Conservation (phyloP, 1,140 invertebrate species). For the Marisa cornuarietis region DNA sequence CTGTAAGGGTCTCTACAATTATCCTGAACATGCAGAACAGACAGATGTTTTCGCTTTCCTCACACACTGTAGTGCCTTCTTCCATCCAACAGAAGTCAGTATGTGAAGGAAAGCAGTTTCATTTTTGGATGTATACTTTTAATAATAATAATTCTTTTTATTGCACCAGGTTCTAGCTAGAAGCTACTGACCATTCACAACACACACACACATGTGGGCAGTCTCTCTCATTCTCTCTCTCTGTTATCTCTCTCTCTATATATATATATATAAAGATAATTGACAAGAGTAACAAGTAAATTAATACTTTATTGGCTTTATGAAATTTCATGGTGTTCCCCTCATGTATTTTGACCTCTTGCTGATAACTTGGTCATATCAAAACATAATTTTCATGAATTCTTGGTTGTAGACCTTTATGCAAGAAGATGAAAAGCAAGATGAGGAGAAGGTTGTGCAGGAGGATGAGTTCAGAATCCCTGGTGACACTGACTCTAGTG, state of each 20-base stretch:
- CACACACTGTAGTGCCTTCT: too few relatives aligned
- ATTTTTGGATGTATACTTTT: not conserved
- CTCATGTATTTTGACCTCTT: not conserved
- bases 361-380: not conserved
- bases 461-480: conserved; percentile 8
- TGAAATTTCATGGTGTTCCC: not conserved
- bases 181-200: not conserved
- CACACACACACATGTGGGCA: not conserved
- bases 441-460: conserved; percentile 18
- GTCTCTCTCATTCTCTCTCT: too few relatives aligned
- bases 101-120: not conserved
- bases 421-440: conserved; percentile 30
- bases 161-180: not conserved
- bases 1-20: too few relatives aligned
- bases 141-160: conserved; percentile 21
- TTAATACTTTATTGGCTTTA: not conserved
- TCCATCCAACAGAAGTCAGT: too few relatives aligned
- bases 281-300: not conserved
- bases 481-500: conserved; percentile 45
- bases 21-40: too few relatives aligned
- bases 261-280: too few relatives aligned
- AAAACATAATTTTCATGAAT: not conserved
- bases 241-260: too few relatives aligned
- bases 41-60: too few relatives aligned
- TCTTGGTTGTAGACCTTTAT: not conserved